phyloP scores from a whole-genome alignment of 2,797 vertebrate genomes.

The Etheostoma nigrum region DNA sequence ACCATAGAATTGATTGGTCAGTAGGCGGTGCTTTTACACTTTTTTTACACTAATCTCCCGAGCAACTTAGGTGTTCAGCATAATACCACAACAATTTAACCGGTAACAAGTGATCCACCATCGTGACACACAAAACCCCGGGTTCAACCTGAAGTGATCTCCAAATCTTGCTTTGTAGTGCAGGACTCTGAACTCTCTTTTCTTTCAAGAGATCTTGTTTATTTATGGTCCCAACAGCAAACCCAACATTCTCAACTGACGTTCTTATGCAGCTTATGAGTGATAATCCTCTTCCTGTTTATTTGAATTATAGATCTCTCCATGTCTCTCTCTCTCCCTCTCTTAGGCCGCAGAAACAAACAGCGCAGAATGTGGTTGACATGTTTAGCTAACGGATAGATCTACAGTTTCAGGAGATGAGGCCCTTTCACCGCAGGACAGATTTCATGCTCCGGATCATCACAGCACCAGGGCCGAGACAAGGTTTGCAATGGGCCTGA shows the following conservation, averaged over 20 bases:
- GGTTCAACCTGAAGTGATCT: too few species aligned
- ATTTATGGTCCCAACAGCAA: constrained; percentile 57
- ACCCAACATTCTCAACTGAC: constrained; percentile 48
- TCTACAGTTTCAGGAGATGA: constrained; percentile 69
- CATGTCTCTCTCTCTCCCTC: constrained; percentile 12
- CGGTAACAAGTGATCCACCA: too few species aligned
- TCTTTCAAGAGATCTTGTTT: constrained; percentile 50
- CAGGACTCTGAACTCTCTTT: not conserved
- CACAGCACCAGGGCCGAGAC: constrained; percentile 20
- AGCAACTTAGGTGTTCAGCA: too few species aligned
- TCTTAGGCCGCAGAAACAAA: constrained; percentile 26
- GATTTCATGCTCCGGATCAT: constrained; percentile 50
- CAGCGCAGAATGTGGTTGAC: constrained; percentile 44
- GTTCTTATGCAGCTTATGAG: constrained; percentile 57
- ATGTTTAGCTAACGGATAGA: constrained; percentile 63
- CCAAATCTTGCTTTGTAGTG: too few species aligned
- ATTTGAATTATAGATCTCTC: constrained; percentile 54
- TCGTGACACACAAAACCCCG: too few species aligned
- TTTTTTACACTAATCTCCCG: too few species aligned
- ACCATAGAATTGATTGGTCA: too few species aligned
- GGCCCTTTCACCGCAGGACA: constrained; percentile 44
- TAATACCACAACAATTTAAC: too few species aligned
- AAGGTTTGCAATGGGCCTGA: constrained; percentile 36
- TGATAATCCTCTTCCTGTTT: constrained; percentile 66
- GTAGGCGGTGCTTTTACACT: too few species aligned